phyloP scores from a whole-genome alignment of 2,888 invertebrate genomes.

The Abrostola tripartita region DNA sequence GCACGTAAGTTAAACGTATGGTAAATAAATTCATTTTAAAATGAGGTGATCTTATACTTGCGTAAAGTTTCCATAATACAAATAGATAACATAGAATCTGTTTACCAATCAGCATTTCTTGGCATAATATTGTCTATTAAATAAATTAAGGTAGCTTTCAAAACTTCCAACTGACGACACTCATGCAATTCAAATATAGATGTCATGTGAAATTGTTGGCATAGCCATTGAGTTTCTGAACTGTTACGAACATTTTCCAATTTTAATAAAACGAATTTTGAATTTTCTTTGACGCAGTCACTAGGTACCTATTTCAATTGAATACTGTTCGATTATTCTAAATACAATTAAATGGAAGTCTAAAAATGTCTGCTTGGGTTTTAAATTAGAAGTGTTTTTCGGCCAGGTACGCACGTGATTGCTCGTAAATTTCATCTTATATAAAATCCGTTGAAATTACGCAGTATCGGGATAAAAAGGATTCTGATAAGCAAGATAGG shows the following conservation, averaged over 20 bases:
- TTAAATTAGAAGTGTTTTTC: neutral
- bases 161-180: neutral
- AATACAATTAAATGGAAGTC: no score
- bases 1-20: no score
- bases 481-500: conserved; percentile 1
- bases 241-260: conserved; percentile 8
- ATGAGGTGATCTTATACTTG: no score
- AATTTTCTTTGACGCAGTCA: neutral
- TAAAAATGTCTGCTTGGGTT: neutral
- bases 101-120: no score
- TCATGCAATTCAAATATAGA: conserved; percentile 4
- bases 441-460: neutral
- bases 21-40: no score
- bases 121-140: no score
- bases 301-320: neutral
- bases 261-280: conserved; percentile 12
- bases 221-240: neutral
- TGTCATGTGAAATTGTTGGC: conserved; percentile 1
- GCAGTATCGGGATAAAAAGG: conserved; percentile 2
- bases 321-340: no score
- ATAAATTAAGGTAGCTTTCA: no score
- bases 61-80: no score
- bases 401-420: neutral
- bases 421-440: conserved; percentile 1
- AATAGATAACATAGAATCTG: no score